These are phyloP conservation scores for Diarsia brunnea DNA, from an alignment of 2,888 invertebrate species.

Conservation along the genomic window DNA sequence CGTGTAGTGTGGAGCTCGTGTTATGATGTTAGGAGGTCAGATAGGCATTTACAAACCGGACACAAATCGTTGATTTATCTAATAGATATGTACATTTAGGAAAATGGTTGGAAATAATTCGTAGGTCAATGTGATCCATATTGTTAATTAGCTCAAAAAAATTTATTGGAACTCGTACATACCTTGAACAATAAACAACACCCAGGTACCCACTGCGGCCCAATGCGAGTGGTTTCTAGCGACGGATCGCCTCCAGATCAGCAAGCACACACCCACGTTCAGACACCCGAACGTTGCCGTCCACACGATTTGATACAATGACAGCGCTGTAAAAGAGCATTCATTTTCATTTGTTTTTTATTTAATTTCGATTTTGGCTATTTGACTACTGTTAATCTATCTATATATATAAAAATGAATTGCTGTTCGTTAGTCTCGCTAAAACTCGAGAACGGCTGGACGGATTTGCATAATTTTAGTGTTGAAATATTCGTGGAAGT, in stretches of 20 bases:
- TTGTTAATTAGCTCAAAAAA: conserved; percentile 71
- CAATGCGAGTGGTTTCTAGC: conserved; percentile 98
- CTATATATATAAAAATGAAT: no score
- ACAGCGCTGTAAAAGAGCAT: background rate
- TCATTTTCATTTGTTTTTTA: conserved; percentile 35
- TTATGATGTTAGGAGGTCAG: no score
- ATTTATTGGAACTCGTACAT: conserved; percentile 26
- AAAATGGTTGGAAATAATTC: no score
- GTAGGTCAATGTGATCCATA: conserved; percentile 87
- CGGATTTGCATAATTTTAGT: no score
- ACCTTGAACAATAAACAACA: conserved; percentile 97
- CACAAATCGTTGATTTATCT: background rate
- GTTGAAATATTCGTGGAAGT: no score
- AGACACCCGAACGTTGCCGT: conserved; percentile 94
- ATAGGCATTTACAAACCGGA: background rate
- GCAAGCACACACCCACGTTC: conserved; percentile 94
- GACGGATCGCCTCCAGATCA: conserved; percentile 97
- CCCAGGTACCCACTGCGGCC: conserved; percentile 97
- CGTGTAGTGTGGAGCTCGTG: no score
- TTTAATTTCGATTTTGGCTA: no score
- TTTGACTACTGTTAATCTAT: no score
- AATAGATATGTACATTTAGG: no score
- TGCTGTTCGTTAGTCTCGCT: no score
- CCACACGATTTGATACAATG: conserved; percentile 90
- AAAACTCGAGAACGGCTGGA: no score